Evolutionary conservation across 2,888 invertebrate genomes (phyloP), one percentile per base, ranked within the genome.

Genomic region (Fissipunctia ypsillon): DNA sequence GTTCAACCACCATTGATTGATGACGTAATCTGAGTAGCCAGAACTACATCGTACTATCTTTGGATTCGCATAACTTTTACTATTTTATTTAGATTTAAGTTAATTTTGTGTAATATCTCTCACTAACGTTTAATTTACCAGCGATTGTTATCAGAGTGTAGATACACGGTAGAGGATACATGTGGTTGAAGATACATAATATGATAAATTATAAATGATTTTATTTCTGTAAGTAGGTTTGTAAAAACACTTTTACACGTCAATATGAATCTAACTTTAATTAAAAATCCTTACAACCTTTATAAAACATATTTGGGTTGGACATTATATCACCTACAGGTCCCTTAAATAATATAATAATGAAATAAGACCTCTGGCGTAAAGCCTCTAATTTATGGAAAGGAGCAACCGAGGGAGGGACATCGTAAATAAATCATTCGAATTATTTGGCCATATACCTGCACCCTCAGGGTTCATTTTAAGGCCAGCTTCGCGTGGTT

Each of bases 361-460:
- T 89, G 86, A 88, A 87, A 88, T 87, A 88, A 86, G 84, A 87
- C 87, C 87, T 76, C 83, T 76, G 68, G 81, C 80, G 85, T 84
- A 77, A 87, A 89, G 81, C 87, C 81, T 84, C 70, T 89, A 89
- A 91, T 90, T 90, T 91, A 90, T 89, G 87, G 81, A 88, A 89
- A 85, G 83, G 84, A 81, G 81, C 73, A 73, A 74, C 73, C 77
- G 74, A 76, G 71, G 81, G 69, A 84, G 85, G 87, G 90, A 85
- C 87, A 87, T 83, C 60, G 77, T 88, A 80, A 85, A 88, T 90
- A 90, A 90, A 90, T 91, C 88, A 90, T 90, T 84, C 72, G 82
- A 81, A 77, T 88, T 90, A 88, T 88, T 88, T 86, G 84, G 75
- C 76, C 81, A 80, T 87, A 82, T 87, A 82, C 70, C 69, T 80